A percentile compares a stretch with the other conserved stretches of the same genome.
These are phyloP conservation scores for Sinopyrophorus schimmeli DNA, from an alignment of 2,888 invertebrate species.

Conservation along the genomic window DNA sequence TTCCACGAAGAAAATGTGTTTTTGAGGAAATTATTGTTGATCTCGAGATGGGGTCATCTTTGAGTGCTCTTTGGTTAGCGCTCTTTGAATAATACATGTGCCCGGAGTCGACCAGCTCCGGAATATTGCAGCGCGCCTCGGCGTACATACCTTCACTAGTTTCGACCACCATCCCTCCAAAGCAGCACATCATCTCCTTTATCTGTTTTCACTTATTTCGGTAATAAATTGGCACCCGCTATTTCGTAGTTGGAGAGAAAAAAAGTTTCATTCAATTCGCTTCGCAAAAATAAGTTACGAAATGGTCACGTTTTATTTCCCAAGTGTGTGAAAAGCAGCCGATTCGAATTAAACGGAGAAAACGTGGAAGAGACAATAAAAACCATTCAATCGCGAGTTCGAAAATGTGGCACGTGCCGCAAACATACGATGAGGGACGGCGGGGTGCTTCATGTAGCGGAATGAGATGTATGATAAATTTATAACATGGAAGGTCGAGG, in stretches of 20 bases:
- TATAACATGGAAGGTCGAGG: conserved; percentile 43
- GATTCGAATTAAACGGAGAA: not conserved
- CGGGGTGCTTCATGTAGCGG: conserved; percentile 48
- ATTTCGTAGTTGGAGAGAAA: too few species aligned
- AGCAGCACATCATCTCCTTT: conserved; percentile 12
- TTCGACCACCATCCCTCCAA: conserved; percentile 10
- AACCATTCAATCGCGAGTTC: not conserved
- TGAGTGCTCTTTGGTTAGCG: conserved; percentile 25
- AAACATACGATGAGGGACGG: conserved; percentile 31
- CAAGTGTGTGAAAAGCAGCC: conserved; percentile 4
- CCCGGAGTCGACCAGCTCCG: conserved; percentile 30
- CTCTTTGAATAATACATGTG: conserved; percentile 38
- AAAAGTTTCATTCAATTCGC: too few species aligned
- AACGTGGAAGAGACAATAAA: not conserved
- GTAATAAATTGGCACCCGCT: too few species aligned
- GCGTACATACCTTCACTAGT: conserved; percentile 30
- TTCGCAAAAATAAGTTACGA: conserved; percentile 12
- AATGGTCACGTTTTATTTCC: too few species aligned
- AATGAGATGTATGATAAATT: conserved; percentile 51
- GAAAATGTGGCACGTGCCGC: conserved; percentile 29
- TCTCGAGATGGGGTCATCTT: conserved; percentile 25
- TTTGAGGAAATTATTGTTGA: conserved; percentile 20
- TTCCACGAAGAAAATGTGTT: conserved; percentile 10
- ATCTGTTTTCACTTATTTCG: too few species aligned
- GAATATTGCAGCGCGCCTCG: conserved; percentile 34